Base-by-base conservation (phyloP, 2,888 invertebrate species). In the Phaonia tiefii region DNA sequence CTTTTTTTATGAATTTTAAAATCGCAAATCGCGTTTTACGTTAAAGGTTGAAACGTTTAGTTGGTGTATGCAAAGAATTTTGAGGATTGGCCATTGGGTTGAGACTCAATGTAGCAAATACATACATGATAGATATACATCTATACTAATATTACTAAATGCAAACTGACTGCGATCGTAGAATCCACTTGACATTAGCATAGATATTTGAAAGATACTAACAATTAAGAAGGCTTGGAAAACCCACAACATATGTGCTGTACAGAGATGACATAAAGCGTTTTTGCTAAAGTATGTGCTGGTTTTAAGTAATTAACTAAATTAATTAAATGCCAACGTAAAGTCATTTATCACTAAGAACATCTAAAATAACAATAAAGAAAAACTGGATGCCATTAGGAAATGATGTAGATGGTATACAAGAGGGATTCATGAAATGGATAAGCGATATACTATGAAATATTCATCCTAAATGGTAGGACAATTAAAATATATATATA, bases 101-200 rank as follows among this genome's bases (percentile, higher is more conserved):
- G n/a, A n/a, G n/a, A n/a, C 63, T 75, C 20, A 63, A 75, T 65
- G 77, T 81, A 78, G 78, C 69, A n/a, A n/a, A n/a, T n/a, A n/a
- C n/a, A n/a, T n/a, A n/a, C n/a, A n/a, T n/a, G n/a, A n/a, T n/a
- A n/a, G n/a, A n/a, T n/a, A n/a, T n/a, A n/a, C n/a, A n/a, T n/a
- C n/a, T n/a, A n/a, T n/a, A n/a, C n/a, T n/a, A n/a, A n/a, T n/a
- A n/a, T n/a, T n/a, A 3, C 17, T 17, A 31, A 60, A 22, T 58
- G 17, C 15, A 71, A 60, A 44, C 7, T 22, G 67, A 31, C 69
- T 11, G 25, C 63, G 56, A 56, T 73, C 75, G 65, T 69, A 69
- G 75, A 76, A 70, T 80, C 75, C 78, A 78, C 78, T 81, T 78
- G 78, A 78, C 81, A 81, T 78, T 81, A 81, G 42, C 72, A 65